These are phyloP conservation scores for Dicerorhinus sumatrensis DNA, from an alignment of 2,113 vertebrate species.

Conservation along the genomic window DNA sequence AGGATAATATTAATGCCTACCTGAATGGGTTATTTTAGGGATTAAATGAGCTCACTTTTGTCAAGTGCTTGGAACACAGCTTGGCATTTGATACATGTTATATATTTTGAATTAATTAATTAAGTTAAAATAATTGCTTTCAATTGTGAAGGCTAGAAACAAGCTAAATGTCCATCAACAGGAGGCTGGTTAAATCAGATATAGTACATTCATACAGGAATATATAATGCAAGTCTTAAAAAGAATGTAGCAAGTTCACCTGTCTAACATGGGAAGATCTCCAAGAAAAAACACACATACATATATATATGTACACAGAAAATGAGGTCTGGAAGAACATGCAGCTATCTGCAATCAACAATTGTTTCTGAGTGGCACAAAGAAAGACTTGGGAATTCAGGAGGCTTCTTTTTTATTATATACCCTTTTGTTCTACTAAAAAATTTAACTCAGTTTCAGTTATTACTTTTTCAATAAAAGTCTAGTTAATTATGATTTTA, in stretches of 20 bases:
- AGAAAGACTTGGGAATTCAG: background rate
- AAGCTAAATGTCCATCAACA: background rate
- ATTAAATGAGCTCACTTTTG: background rate
- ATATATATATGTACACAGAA: background rate
- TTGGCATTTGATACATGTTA: background rate
- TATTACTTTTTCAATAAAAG: slow-evolving; percentile 29
- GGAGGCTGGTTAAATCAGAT: background rate
- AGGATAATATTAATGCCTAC: background rate
- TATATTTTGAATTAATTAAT: slow-evolving; percentile 28
- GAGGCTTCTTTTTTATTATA: background rate
- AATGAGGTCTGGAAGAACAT: background rate
- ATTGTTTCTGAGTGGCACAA: background rate
- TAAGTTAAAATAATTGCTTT: slow-evolving; percentile 43
- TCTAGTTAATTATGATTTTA: background rate
- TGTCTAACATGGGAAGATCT: background rate
- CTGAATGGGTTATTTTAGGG: background rate
- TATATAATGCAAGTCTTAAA: background rate
- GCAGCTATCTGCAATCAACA: background rate
- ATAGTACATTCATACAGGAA: background rate
- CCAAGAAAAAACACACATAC: background rate
- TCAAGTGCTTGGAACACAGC: background rate
- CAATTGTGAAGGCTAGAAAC: slow-evolving; percentile 23
- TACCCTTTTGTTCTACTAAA: background rate
- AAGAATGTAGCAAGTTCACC: background rate
- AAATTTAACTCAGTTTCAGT: background rate